Evolutionary conservation across 1,140 invertebrate genomes (phyloP).

Genomic region (Drosophila rhopaloa): DNA sequence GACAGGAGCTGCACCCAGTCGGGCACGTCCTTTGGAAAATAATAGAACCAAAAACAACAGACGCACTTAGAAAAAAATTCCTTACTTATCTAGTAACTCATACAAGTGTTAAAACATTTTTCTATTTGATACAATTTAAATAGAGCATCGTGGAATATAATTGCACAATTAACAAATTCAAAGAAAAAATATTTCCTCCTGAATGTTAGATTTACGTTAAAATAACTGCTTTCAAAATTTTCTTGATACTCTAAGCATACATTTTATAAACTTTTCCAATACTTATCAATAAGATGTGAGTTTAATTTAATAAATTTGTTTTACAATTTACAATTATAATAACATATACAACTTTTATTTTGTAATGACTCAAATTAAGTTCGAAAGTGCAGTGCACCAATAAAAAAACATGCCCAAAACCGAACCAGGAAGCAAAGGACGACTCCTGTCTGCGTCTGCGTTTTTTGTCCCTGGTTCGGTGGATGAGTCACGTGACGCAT

Average conservation of each 20-base stretch:
- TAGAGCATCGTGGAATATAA: too few relatives aligned
- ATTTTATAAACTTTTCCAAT: too few relatives aligned
- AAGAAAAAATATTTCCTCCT: too few relatives aligned
- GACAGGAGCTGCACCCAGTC: conserved; percentile 67
- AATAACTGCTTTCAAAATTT: too few relatives aligned
- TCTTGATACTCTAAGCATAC: too few relatives aligned
- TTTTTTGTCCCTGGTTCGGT: neutral
- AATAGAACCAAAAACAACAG: conserved; percentile 24
- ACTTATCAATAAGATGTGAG: too few relatives aligned
- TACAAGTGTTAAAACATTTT: too few relatives aligned
- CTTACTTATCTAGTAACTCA: neutral
- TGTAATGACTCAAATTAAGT: neutral
- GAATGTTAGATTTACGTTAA: too few relatives aligned
- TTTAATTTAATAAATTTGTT: too few relatives aligned
- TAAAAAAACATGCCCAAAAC: conserved; percentile 41
- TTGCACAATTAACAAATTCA: too few relatives aligned
- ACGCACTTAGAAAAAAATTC: conserved; percentile 15
- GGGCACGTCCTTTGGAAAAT: conserved; percentile 75
- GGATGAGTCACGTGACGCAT: conserved; percentile 78
- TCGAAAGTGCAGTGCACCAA: conserved; percentile 16
- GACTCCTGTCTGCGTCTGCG: conserved; percentile 32
- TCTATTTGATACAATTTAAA: too few relatives aligned
- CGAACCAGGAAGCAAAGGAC: conserved; percentile 58
- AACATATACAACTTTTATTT: neutral
- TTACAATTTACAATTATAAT: neutral